Evolutionary conservation across 2,888 invertebrate genomes (phyloP).

Genomic region (Protodeltote pygarga): DNA sequence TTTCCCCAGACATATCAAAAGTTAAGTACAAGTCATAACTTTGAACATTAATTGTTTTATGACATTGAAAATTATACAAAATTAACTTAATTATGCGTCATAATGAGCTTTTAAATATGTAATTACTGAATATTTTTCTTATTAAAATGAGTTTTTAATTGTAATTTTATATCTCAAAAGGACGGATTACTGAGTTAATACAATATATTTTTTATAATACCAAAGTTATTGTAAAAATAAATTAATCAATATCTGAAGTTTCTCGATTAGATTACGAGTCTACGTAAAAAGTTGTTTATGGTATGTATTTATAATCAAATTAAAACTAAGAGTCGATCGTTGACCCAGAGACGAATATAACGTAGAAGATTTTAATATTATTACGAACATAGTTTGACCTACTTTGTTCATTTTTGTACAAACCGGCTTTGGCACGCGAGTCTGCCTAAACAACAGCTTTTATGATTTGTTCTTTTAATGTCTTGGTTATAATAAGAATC

Average conservation of each 20-base stretch:
- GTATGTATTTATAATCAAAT: slow-evolving; percentile 24
- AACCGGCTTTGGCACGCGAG: slow-evolving; percentile 10
- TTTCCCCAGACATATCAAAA: slow-evolving; percentile 5
- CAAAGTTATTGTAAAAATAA: slow-evolving; percentile 3
- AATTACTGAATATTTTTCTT: slow-evolving; percentile 2
- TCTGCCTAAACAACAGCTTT: background rate
- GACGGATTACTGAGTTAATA: no score
- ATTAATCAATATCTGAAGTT: slow-evolving; percentile 2
- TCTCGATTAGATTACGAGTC: background rate
- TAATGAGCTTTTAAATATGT: slow-evolving; percentile 21
- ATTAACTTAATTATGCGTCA: background rate
- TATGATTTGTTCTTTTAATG: background rate
- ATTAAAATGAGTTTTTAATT: no score
- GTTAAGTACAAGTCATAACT: slow-evolving; percentile 3
- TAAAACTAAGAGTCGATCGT: slow-evolving; percentile 26
- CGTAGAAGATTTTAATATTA: slow-evolving; percentile 29
- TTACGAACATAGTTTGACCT: slow-evolving; percentile 30
- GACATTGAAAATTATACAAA: background rate
- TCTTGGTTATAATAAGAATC: background rate
- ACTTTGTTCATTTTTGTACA: slow-evolving; percentile 21
- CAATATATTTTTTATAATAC: background rate
- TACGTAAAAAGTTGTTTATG: slow-evolving; percentile 24
- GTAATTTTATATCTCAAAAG: no score
- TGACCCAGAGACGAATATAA: slow-evolving; percentile 34
- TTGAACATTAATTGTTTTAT: background rate